phyloP scores from a whole-genome alignment of 1,140 invertebrate species.

The Trypoxylus dichotomus region DNA sequence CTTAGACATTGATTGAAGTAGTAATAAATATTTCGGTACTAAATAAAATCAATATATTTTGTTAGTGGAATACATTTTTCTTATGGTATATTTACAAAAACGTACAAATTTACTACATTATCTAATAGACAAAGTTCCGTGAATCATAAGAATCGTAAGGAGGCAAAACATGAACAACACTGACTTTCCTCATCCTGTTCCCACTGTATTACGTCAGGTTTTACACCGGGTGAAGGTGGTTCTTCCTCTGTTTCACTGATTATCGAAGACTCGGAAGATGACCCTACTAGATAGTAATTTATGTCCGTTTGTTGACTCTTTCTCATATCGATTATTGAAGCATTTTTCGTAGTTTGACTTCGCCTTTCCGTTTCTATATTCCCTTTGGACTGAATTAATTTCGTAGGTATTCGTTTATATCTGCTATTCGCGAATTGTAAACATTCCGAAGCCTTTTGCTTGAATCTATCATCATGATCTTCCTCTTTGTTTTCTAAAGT shows the following conservation, averaged over 20 bases:
- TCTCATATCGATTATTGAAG: not conserved
- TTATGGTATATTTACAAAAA: not conserved
- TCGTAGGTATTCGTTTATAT: not conserved
- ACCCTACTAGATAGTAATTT: slow-evolving; percentile 2
- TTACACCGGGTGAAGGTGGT: not conserved
- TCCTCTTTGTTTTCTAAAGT: slow-evolving; percentile 1
- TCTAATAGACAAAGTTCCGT: too few relatives aligned
- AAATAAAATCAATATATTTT: not conserved
- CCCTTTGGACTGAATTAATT: not conserved
- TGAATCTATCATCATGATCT: not conserved
- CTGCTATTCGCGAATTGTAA: not conserved
- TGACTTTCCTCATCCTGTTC: not conserved
- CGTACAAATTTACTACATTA: not conserved
- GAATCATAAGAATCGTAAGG: not conserved
- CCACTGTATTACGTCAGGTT: not conserved
- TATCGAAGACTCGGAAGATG: not conserved
- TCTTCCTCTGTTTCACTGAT: not conserved
- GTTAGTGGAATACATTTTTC: not conserved
- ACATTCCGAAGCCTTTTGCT: slow-evolving; percentile 5
- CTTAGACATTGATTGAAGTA: too few relatives aligned
- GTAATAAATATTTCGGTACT: too few relatives aligned
- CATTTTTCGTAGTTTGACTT: not conserved
- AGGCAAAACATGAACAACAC: not conserved
- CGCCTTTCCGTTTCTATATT: not conserved
- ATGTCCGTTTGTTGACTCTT: not conserved